Evolutionary conservation across 1,140 invertebrate species (phyloP).

Genomic region (Bombus sylvicola): DNA sequence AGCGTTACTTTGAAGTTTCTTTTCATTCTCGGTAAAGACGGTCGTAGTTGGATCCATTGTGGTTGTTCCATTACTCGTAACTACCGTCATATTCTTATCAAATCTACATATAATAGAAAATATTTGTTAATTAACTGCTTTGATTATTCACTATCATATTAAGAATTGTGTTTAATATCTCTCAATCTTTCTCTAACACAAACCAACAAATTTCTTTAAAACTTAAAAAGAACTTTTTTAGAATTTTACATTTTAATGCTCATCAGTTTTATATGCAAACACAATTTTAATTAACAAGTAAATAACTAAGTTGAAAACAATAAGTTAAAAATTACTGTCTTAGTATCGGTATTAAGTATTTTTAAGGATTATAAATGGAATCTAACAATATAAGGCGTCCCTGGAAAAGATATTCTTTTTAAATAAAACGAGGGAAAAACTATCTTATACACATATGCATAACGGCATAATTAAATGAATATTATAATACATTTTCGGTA

Average conservation of each 20-base stretch:
- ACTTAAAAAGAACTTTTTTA: no score
- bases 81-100: conserved; percentile 44
- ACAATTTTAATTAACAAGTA: neutral
- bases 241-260: no score
- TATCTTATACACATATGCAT: no score
- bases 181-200: neutral
- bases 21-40: conserved; percentile 32
- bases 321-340: no score
- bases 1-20: conserved; percentile 16
- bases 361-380: neutral
- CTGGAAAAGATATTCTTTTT: no score
- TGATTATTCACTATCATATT: neutral
- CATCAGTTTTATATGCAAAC: no score
- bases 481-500: no score
- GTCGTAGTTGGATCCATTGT: neutral
- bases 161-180: neutral
- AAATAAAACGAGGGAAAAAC: no score
- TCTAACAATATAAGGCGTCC: neutral
- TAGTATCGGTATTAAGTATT: neutral
- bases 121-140: neutral
- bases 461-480: no score
- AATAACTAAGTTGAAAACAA: neutral
- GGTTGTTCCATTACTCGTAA: conserved; percentile 30
- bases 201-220: neutral
- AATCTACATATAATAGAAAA: neutral